Conservation (phyloP, 35 echinoderm and acorn worm genomes). For the Holothuria glaberrima region DNA sequence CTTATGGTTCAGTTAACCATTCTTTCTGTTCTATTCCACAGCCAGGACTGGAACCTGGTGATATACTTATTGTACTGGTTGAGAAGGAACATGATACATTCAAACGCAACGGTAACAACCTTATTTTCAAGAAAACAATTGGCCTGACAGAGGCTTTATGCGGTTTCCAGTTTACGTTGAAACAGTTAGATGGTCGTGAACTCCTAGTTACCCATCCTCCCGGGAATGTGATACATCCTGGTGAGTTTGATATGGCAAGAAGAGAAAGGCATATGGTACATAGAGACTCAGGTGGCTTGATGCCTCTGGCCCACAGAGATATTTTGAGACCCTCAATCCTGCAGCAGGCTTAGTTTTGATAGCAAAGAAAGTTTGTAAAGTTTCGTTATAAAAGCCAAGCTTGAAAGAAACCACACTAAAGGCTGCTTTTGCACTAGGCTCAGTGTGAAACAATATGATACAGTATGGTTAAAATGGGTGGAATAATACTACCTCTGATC, state of each 20-base stretch:
- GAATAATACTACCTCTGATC: no score
- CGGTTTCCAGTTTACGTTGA: conserved; percentile 85
- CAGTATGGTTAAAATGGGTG: no score
- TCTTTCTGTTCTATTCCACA: conserved; percentile 12
- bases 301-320: no score
- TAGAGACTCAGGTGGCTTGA: background rate
- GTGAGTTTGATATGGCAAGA: conserved; percentile 45
- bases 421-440: no score
- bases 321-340: background rate
- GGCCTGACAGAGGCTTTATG: conserved; percentile 91
- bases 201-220: conserved; percentile 76
- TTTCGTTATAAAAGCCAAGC: no score
- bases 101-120: conserved; percentile 74
- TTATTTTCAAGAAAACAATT: conserved; percentile 81
- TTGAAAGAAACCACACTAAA: background rate
- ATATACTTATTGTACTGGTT: conserved; percentile 90
- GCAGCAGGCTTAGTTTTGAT: background rate
- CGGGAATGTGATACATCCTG: conserved; percentile 87
- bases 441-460: no score
- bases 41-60: conserved; percentile 92
- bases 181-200: conserved; percentile 86
- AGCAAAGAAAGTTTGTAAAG: background rate
- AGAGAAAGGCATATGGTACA: background rate
- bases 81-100: conserved; percentile 93
- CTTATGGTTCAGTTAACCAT: background rate